Evolutionary conservation across 2,888 invertebrate genomes (phyloP), one percentile per base, ranked within the genome.

Genomic region (Protophormia terraenovae): DNA sequence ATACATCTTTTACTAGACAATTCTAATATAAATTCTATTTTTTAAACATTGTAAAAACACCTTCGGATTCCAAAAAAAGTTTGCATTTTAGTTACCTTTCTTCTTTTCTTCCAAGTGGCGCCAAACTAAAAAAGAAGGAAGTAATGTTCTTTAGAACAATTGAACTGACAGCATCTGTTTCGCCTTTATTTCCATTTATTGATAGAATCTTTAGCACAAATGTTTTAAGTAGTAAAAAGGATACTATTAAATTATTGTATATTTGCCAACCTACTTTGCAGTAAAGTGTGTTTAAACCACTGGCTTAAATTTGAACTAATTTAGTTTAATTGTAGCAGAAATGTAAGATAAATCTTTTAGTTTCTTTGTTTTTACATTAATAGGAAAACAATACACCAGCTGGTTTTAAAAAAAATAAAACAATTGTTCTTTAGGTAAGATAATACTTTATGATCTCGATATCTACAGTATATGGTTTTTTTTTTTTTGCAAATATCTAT

Each of bases 251-350:
- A n/a, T 32, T 16, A 3, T 7, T 32, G n/a, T 8, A 19, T 12
- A 24, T 72, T n/a, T 58, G 45, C 12, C 19, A 72, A 1, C 16
- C 27, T 32, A 6, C 38, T 67, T 62, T 60, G 16, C 19, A 67
- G n/a, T 12, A 41, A 67, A 67, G 19, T 67, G 32, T 32, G 19
- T 50, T 50, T 50, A 67, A 32, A 32, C 6, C 19, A 29, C 3
- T 16, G 32, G 29, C n/a, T 67, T 50, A 67, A 67, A 67, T 19
- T 89, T 90, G 78, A 89, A 87, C 89, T 90, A 89, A 90, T 89
- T 89, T 89, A 53, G 86, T 90, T 89, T 89, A 90, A 90, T 90
- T 90, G 90, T 90, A 87, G 50, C 90, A 88, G 35, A 41, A 38
- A 22, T 38, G 38, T 62, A 38, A 62, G n/a, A 41, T 24, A 22